Evolutionary conservation across 2,113 vertebrate species (phyloP).

Genomic region (Oryzias melastigma): DNA sequence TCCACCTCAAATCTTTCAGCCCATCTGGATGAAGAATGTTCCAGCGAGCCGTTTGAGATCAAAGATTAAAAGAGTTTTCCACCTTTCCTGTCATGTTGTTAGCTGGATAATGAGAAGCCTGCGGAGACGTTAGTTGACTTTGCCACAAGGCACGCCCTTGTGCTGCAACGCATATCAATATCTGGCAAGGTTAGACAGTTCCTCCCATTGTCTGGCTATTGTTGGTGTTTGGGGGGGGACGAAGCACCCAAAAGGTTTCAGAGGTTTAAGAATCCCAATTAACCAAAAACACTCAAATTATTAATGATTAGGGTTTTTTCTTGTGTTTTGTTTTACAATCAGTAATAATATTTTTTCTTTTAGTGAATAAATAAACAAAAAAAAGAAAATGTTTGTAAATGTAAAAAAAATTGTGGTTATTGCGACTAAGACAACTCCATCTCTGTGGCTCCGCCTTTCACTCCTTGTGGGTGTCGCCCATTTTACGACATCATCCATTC

Average conservation of each 20-base stretch:
- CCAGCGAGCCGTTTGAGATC: constrained; percentile 43
- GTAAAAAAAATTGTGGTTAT: too few species aligned
- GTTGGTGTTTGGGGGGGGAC: constrained; percentile 56
- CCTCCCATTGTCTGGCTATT: constrained; percentile 49
- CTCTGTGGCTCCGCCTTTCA: too few species aligned
- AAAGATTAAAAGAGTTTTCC: constrained; percentile 57
- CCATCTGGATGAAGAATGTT: constrained; percentile 28
- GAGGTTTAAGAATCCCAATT: constrained; percentile 33
- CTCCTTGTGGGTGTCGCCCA: too few species aligned
- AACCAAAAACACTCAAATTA: not conserved
- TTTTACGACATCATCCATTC: too few species aligned
- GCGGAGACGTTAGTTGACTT: constrained; percentile 69
- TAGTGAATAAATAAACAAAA: too few species aligned
- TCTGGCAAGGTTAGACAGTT: constrained; percentile 73
- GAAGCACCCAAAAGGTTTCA: constrained; percentile 40
- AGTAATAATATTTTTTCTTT: too few species aligned
- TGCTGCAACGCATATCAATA: constrained; percentile 57
- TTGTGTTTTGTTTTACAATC: too few species aligned
- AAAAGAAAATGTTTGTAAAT: too few species aligned
- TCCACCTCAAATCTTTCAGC: constrained; percentile 19
- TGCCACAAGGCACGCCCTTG: constrained; percentile 68
- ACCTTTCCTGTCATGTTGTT: constrained; percentile 57
- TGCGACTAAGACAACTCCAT: too few species aligned
- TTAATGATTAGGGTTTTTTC: too few species aligned
- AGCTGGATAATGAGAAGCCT: constrained; percentile 64